Base-by-base conservation (phyloP, 2,113 vertebrate genomes). In the Pedetes capensis region DNA sequence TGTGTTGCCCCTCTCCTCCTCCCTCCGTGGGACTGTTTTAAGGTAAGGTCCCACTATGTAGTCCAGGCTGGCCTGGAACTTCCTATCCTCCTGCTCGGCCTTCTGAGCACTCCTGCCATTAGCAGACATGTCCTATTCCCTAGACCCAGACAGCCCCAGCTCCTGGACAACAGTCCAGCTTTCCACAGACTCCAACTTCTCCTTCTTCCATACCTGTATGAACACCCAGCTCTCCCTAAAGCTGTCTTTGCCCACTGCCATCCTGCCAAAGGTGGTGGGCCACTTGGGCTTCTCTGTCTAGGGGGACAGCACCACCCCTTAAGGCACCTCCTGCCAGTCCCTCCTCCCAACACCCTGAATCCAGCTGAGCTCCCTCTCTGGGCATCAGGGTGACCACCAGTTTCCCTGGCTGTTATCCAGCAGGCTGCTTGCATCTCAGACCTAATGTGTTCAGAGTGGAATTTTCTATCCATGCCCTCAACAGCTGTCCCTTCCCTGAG, bases 1-100 rank as follows among this genome's bases (percentile, higher is more conserved):
- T 49, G 27, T 23, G 17, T 44, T 51, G 34, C 2, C 51, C 20
- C 6, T 18, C 11, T 39, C 32, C 32, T 49, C 25, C 29, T 14
- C 47, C 32, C 32, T 49, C 25, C 29, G 12, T 1, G 8, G 8
- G n/a, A 29, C 14, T 0, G 2, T 16, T 55, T 44, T n/a, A n/a
- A n/a, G n/a, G n/a, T n/a, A n/a, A n/a, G n/a, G n/a, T n/a, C n/a
- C n/a, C n/a, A n/a, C n/a, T n/a, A n/a, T n/a, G n/a, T n/a, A n/a
- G n/a, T n/a, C n/a, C n/a, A n/a, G n/a, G n/a, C n/a, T n/a, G n/a
- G n/a, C n/a, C n/a, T n/a, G n/a, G n/a, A n/a, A n/a, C n/a, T n/a
- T n/a, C n/a, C n/a, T n/a, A n/a, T n/a, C n/a, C n/a, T n/a, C n/a
- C n/a, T n/a, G n/a, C n/a, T n/a, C n/a, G n/a, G n/a, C n/a, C n/a